Evolutionary conservation across 2,797 vertebrate species (phyloP).

Genomic region (Macroramphosus scolopax): DNA sequence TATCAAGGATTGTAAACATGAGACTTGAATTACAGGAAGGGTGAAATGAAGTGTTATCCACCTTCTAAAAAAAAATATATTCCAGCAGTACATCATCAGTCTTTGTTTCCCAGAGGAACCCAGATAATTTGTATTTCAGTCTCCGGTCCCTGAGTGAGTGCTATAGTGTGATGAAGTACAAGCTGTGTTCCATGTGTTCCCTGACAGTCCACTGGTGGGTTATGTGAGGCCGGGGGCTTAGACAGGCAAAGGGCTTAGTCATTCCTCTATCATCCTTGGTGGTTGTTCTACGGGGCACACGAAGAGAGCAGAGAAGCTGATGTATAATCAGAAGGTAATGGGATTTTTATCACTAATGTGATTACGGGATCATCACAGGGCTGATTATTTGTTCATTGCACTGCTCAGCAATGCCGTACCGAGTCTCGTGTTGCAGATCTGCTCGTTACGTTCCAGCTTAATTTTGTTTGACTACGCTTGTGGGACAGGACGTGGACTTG

Average conservation of each 20-base stretch:
- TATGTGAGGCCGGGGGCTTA: conserved; percentile 31
- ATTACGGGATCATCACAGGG: conserved; percentile 56
- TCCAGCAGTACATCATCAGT: conserved; percentile 39
- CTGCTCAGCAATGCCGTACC: conserved; percentile 34
- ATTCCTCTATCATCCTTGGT: conserved; percentile 41
- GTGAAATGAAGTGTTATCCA: conserved; percentile 43
- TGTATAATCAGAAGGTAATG: conserved; percentile 56
- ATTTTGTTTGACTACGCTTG: conserved; percentile 25
- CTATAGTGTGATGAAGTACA: conserved; percentile 25
- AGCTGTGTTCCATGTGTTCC: conserved; percentile 14
- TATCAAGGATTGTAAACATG: conserved; percentile 19
- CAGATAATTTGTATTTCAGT: conserved; percentile 54
- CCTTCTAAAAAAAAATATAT: conserved; percentile 50
- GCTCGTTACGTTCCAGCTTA: conserved; percentile 13
- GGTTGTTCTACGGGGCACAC: conserved; percentile 27
- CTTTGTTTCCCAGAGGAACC: conserved; percentile 45
- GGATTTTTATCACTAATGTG: conserved; percentile 64
- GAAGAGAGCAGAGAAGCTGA: conserved; percentile 31
- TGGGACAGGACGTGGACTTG: conserved; percentile 1
- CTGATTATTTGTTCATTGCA: conserved; percentile 47
- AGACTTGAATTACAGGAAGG: conserved; percentile 30
- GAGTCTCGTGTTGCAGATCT: conserved; percentile 25
- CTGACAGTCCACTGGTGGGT: conserved; percentile 25
- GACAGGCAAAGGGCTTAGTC: conserved; percentile 31
- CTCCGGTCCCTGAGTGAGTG: conserved; percentile 36